These are phyloP conservation scores for Mactra quadrangularis DNA, from an alignment of 1,140 invertebrate species.

Conservation along the genomic window DNA sequence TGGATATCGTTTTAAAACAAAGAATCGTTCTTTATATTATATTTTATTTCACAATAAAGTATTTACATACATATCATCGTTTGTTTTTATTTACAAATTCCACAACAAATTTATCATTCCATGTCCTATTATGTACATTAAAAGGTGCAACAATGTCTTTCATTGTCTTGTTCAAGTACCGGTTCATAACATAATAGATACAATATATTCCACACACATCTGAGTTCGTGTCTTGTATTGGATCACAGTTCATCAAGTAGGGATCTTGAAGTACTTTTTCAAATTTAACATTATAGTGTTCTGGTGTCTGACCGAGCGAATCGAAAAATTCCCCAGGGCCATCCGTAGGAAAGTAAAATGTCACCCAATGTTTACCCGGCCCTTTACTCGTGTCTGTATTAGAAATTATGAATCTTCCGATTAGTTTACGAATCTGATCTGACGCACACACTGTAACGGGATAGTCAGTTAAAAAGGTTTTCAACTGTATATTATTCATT, in stretches of 20 bases:
- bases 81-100: too few species aligned
- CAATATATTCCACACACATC: constrained; percentile 5
- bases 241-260: neutral
- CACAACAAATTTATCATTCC: neutral
- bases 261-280: neutral
- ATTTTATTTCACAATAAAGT: too few species aligned
- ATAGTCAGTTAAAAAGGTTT: neutral
- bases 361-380: neutral
- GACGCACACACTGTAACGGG: neutral
- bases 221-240: neutral
- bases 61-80: too few species aligned
- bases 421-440: neutral
- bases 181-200: neutral
- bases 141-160: neutral
- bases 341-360: neutral
- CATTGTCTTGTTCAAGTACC: neutral
- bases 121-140: neutral
- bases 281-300: neutral
- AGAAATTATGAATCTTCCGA: constrained; percentile 1
- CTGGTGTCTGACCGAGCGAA: neutral
- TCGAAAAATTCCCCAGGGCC: constrained; percentile 19
- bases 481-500: neutral
- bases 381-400: neutral
- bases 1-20: too few species aligned
- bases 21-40: too few species aligned